Base-by-base conservation (phyloP, 2,797 vertebrate species). In the Mormyrops attenuatus region DNA sequence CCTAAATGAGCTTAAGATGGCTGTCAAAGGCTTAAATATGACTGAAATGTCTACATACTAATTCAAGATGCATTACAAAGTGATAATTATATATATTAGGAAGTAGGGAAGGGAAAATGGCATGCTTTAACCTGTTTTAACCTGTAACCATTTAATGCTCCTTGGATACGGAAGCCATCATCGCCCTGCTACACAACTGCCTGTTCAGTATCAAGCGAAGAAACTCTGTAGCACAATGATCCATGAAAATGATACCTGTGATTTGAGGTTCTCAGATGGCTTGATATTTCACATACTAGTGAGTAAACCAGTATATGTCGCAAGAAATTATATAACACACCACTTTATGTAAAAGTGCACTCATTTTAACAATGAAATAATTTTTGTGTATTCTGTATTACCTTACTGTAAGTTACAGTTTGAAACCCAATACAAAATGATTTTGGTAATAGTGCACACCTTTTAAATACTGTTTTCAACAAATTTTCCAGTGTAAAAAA, bases 41-140 rank as follows among this genome's bases (percentile, higher is more conserved):
- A 63, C 57, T 11, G 49, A 87, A 84, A 89, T 41, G 34, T 38
- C 41, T 85, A 55, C 80, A 92, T 93, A 94, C 94, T 92, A 95
- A 94, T 95, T 94, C 94, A 94, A 92, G 93, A 94, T 93, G 93
- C 91, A 91, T 91, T 92, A 93, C 86, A 93, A 94, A 94, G 93
- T 92, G 92, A 94, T 90, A 92, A 94, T 95, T 94, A 94, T 93
- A 94, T 92, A 89, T 90, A 90, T 91, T 91, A 90, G 49, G 92
- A 93, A 93, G 93, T 92, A 94, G 92, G 94, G 92, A 91, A 93
- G 93, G 92, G 88, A 92, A 87, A 41, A 89, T 88, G 90, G 92
- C 92, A 93, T 92, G 91, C 93, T 93, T 94, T 30, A 30, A 30
- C 26, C 26, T 30, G 26, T 94, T 94, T 94, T 92, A 93, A 95